These are phyloP conservation scores for Galemys pyrenaicus DNA, from an alignment of 2,113 vertebrate genomes.

Conservation along the genomic window DNA sequence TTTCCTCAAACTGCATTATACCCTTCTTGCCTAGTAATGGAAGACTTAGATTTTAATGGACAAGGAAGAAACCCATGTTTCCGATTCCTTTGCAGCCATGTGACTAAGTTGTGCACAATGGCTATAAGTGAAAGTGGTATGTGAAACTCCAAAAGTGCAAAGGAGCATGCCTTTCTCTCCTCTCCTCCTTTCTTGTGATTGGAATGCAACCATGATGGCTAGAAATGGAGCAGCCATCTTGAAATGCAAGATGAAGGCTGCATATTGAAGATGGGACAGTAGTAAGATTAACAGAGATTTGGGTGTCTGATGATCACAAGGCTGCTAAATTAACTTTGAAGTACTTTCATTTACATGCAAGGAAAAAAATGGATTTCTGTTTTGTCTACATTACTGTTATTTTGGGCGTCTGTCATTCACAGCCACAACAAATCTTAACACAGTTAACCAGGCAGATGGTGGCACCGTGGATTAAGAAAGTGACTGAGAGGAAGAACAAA, in stretches of 20 bases:
- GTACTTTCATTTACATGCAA: background rate
- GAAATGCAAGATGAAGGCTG: background rate
- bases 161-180: background rate
- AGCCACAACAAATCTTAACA: conserved; percentile 31
- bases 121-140: background rate
- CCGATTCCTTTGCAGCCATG: background rate
- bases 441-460: background rate
- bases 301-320: background rate
- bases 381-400: conserved; percentile 21
- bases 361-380: conserved; percentile 20
- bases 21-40: background rate
- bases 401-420: background rate
- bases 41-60: background rate
- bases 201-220: background rate
- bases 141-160: background rate
- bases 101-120: background rate
- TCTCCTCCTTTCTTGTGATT: background rate
- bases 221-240: background rate
- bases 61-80: background rate
- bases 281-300: background rate
- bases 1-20: background rate
- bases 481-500: background rate
- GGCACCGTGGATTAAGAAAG: background rate
- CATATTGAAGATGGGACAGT: background rate
- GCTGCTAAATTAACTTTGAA: background rate